Evolutionary conservation across 2,113 vertebrate species (phyloP), one percentile per base, ranked within the genome.

Genomic region (Rhea pennata): DNA sequence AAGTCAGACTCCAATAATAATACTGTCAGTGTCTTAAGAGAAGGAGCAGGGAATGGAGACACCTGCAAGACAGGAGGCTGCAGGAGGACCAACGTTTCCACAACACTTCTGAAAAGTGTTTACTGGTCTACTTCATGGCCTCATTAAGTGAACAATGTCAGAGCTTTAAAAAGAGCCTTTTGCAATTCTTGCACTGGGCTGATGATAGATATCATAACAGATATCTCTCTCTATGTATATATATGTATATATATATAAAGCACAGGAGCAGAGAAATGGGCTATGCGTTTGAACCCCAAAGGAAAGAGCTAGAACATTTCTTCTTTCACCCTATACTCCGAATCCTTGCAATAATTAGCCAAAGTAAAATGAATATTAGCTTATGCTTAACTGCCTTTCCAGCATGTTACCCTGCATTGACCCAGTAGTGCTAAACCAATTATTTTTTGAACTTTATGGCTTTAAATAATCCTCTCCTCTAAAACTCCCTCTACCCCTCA

Each of bases 381-480:
- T 98, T 97, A 97, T 97, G 97, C 97, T 98, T 98, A 98, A 98
- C 98, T 98, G 98, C 94, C 96, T 98, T 98, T 98, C 96, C 95
- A 96, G 97, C 64, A 88, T 95, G 95, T 98, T 98, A 92, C 79
- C 96, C 95, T 86, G 97, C 97, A 96, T 98, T 98, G 98, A 98
- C 98, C 98, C 97, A 98, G 96, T 97, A 98, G 98, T 96, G 97
- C 98, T 98, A 98, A 98, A 98, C 98, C 98, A 98, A 98, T 98
- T 98, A 98, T 98, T 98, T 98, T 98, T 98, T 98, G 98, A 98
- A 98, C 98, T 98, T 98, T 98, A 98, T 98, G 97, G 98, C 98
- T 98, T 98, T 98, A 98, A 98, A 98, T 99, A 98, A 98, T 98
- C 98, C 98, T 98, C 96, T 96, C 95, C 97, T 98, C 96, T 98